Base-by-base conservation (phyloP, 2,113 vertebrate species). In the Nettapus auritus region DNA sequence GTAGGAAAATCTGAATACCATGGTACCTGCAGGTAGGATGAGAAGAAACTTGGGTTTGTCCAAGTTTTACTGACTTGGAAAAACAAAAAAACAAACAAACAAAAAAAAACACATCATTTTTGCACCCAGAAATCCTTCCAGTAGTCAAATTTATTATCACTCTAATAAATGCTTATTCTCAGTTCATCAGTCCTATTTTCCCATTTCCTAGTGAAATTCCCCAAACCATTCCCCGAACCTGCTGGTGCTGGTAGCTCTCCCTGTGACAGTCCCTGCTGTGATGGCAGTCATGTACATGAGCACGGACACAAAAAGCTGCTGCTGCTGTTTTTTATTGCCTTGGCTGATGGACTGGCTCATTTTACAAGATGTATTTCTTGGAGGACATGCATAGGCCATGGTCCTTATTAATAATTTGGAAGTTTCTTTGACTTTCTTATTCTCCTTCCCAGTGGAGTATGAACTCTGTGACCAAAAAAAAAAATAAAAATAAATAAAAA, bases 331-430 rank as follows among this genome's bases (percentile, higher is more conserved):
- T 4, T 46, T 62, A 1, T 55, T 64, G 52, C n/a, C 63, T 6
- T 9, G 1, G 31, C 42, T 91, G 20, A 14, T 34, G 57, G 38
- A 14, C 66, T 71, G 46, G 8, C 29, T 71, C 59, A 9, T 85
- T 79, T 22, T 11, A 21, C 20, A 40, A 14, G 57, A n/a, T 22
- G 16, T 33, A 50, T 50, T 73, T 69, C 67, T 29, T 69, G 85
- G 57, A 80, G 91, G 31, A 22, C 22, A 7, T 90, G n/a, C 42
- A 40, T 48, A 62, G 88, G 31, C 26, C 55, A 83, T 46, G 36
- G 40, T 4, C 14, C 14, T 90, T 57, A 90, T 82, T 80, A 66
- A 67, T 88, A 55, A 77, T 90, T 90, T 94, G 68, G 28, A 95
- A 40, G 28, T 50, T 13, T 53, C 13, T 86, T 91, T 82, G 40